Base-by-base conservation (phyloP, 2,797 vertebrate genomes). In the Chromobotia macracanthus region DNA sequence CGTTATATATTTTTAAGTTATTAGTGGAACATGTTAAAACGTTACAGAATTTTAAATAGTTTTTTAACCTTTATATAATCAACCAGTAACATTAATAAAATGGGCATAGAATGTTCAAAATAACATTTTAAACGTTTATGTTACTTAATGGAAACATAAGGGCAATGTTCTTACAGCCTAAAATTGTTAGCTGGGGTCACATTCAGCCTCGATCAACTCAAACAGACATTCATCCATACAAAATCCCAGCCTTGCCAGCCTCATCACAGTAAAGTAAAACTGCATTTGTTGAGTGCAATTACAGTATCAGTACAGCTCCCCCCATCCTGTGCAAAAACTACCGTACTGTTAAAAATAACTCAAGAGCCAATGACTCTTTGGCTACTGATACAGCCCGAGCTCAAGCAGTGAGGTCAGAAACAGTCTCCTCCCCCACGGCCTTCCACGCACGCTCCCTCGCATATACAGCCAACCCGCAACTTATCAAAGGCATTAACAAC, bases 401-500 rank as follows among this genome's bases (percentile, higher is more conserved):
- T 75, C 60, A 63, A 53, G 58, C 50, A 72, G 72, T 72, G 70
- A 83, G 80, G 65, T 82, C 83, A 77, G 67, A 83, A 58, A 84
- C 73, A 82, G 68, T 66, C 77, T 56, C 72, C 81, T 77, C 82
- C 79, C 67, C 75, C 60, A 71, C 77, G 69, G 61, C 77, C 60
- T 18, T 79, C 77, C 77, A 53, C 51, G 31, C 78, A 79, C 51
- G 67, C 77, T 70, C 31, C 77, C 79, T 83, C 56, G 18, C 83
- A 83, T 82, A 85, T 60, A 60, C 64, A 56, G 68, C 72, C 60
- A 41, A 83, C 72, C 78, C 70, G 72, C 68, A 82, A 86, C 81
- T 82, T 82, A 85, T 85, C 77, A 80, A 60, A 82, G 83, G 84
- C 84, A 84, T 85, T 84, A 87, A 86, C 82, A 85, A 87, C 80